Percentiles rank a stretch among this genome's conserved stretches.
These are phyloP conservation scores for Calameuta filiformis DNA, from an alignment of 2,888 invertebrate genomes.

Conservation along the genomic window DNA sequence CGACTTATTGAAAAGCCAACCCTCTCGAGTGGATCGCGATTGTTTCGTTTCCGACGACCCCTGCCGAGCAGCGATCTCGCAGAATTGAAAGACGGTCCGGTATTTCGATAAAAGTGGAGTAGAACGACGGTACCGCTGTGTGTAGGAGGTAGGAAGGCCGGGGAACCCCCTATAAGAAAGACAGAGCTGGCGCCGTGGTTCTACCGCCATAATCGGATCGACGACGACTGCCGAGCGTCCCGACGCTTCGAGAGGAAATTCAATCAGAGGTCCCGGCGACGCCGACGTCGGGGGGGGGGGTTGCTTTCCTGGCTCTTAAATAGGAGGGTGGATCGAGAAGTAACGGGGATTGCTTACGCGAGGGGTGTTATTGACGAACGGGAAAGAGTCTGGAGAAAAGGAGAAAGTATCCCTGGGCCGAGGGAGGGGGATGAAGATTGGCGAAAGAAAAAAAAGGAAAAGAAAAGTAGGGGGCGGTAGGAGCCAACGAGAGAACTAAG, in stretches of 20 bases:
- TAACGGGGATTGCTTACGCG: constrained; percentile 26
- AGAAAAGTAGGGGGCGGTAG: background rate
- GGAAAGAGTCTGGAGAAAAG: background rate
- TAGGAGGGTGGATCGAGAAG: constrained; percentile 33
- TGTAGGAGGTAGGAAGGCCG: background rate
- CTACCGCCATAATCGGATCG: constrained; percentile 17
- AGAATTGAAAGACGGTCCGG: background rate
- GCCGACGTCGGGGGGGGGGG: background rate
- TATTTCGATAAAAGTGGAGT: background rate
- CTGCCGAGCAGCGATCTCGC: background rate
- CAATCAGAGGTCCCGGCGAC: constrained; percentile 24
- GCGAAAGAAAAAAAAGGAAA: background rate
- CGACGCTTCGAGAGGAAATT: constrained; percentile 23
- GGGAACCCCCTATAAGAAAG: background rate
- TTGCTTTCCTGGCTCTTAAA: constrained; percentile 29
- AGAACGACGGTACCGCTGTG: background rate
- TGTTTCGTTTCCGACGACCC: constrained; percentile 8
- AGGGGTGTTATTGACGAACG: background rate
- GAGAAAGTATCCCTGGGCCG: background rate
- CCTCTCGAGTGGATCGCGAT: constrained; percentile 6
- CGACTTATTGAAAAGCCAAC: constrained; percentile 24
- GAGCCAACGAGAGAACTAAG: background rate
- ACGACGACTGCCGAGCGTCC: constrained; percentile 8
- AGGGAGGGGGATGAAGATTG: background rate
- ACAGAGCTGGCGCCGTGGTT: constrained; percentile 8